Evolutionary conservation across 2,888 invertebrate species (phyloP).

Genomic region (Eledona agricola): DNA sequence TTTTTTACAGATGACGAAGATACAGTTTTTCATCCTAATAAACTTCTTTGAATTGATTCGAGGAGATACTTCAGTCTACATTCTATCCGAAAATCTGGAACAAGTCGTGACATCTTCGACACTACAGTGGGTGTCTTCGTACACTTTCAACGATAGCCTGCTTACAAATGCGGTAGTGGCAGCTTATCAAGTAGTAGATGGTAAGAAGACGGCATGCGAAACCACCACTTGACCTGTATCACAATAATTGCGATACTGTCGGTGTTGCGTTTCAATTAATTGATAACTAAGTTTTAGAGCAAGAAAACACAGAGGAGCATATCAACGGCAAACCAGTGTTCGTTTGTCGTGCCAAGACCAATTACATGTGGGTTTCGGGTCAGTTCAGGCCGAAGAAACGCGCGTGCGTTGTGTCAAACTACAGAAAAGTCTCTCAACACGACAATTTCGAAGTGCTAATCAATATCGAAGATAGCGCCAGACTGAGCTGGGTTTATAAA

Average conservation of each 20-base stretch:
- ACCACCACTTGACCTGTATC: background rate
- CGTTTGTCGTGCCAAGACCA: constrained; percentile 77
- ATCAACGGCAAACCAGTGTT: constrained; percentile 70
- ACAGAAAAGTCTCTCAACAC: constrained; percentile 66
- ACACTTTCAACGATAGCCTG: constrained; percentile 59
- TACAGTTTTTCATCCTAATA: constrained; percentile 33
- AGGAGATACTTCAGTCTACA: constrained; percentile 53
- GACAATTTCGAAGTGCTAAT: constrained; percentile 76
- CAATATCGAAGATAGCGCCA: constrained; percentile 79
- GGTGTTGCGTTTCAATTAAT: too few species aligned
- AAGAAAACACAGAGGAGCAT: constrained; percentile 62
- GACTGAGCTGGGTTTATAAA: constrained; percentile 81
- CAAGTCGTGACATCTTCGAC: constrained; percentile 84
- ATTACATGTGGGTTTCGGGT: constrained; percentile 79
- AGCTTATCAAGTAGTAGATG: constrained; percentile 57
- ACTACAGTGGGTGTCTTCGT: constrained; percentile 75
- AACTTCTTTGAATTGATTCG: constrained; percentile 25
- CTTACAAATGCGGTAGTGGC: constrained; percentile 75
- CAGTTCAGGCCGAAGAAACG: constrained; percentile 68
- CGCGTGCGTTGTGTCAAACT: constrained; percentile 72
- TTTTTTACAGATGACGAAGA: constrained; percentile 42
- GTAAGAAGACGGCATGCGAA: constrained; percentile 35
- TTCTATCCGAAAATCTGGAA: constrained; percentile 61
- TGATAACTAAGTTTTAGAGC: constrained; percentile 12
- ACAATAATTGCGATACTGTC: too few species aligned